Percentiles rank a stretch among this genome's conserved stretches.
These are phyloP conservation scores for Psephotus haematonotus DNA, from an alignment of 2,113 vertebrate species.

Conservation along the genomic window DNA sequence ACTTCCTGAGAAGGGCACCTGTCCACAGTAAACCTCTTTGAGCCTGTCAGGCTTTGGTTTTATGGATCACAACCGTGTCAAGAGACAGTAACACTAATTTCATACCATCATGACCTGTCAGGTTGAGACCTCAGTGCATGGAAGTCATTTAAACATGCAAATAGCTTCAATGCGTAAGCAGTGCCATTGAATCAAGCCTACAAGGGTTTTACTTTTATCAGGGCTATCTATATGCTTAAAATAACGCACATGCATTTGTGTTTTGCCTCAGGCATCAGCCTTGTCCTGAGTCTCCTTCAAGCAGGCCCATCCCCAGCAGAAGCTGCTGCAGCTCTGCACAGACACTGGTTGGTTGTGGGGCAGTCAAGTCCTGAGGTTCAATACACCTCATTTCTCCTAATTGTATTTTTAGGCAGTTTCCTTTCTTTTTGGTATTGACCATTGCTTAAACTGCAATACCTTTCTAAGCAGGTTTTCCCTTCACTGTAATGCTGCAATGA, in stretches of 20 bases:
- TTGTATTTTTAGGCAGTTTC: neutral
- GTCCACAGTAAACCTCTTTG: neutral
- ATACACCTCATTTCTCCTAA: neutral
- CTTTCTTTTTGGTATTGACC: neutral
- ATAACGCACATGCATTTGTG: neutral
- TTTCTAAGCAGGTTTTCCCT: neutral
- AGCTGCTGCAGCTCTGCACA: neutral
- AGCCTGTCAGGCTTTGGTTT: neutral
- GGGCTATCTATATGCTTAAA: neutral
- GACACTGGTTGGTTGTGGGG: accelerated
- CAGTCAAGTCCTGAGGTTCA: neutral
- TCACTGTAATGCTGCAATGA: neutral
- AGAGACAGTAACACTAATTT: neutral
- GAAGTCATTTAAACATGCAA: neutral
- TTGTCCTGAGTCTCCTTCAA: neutral
- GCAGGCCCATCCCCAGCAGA: neutral
- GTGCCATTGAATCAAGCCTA: neutral
- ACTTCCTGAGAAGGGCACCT: neutral
- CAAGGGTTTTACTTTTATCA: neutral
- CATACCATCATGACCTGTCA: neutral
- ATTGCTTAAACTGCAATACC: neutral
- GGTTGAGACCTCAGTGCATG: neutral
- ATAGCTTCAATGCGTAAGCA: neutral
- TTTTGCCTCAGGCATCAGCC: neutral
- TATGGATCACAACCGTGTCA: neutral